These are phyloP conservation scores for Diachasmimorpha longicaudata DNA, from an alignment of 1,140 invertebrate genomes.

Conservation along the genomic window DNA sequence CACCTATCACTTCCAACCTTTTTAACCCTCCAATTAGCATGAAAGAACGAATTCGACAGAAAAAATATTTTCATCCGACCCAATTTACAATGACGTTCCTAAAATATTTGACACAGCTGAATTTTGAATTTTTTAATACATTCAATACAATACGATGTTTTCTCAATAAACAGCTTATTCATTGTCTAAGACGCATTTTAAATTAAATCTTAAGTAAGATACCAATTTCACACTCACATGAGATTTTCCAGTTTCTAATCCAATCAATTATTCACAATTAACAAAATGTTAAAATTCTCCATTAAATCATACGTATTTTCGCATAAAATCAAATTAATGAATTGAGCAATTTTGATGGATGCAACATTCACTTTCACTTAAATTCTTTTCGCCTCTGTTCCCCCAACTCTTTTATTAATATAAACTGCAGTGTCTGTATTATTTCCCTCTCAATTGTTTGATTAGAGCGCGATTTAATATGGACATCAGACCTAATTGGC, in stretches of 20 bases:
- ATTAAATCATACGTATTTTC: background rate
- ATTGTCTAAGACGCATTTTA: too few species aligned
- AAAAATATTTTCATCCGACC: too few species aligned
- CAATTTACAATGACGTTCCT: too few species aligned
- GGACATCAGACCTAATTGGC: background rate
- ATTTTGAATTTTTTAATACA: too few species aligned
- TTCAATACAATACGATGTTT: too few species aligned
- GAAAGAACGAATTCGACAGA: too few species aligned
- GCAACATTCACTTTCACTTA: background rate
- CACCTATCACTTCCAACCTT: too few species aligned
- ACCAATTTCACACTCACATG: background rate
- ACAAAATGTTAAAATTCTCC: background rate
- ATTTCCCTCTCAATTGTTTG: background rate
- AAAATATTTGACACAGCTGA: too few species aligned
- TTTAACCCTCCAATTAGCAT: too few species aligned
- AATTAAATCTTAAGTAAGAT: too few species aligned
- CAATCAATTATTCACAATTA: background rate
- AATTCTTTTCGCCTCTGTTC: background rate
- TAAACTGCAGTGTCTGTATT: background rate
- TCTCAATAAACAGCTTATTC: too few species aligned
- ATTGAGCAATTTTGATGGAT: slow-evolving; percentile 3
- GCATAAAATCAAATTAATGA: background rate
- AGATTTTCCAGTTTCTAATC: background rate
- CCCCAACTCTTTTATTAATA: background rate
- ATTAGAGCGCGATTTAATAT: background rate